Conservation (phyloP, 2,888 invertebrate genomes). For the Amiota minor region DNA sequence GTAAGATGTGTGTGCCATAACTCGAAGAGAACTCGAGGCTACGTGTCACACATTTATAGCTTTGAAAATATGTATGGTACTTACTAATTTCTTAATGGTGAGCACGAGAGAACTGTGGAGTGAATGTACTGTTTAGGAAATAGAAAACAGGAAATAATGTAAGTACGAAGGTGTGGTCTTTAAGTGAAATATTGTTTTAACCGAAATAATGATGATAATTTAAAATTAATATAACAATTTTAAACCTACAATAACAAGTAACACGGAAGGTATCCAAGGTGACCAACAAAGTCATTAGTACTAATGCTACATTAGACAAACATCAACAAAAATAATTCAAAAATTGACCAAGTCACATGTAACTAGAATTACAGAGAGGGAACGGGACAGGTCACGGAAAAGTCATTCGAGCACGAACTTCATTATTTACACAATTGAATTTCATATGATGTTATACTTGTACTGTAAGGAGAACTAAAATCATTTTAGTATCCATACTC, state of each 20-base stretch:
- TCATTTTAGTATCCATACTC: too few species aligned
- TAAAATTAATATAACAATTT: constrained; percentile 7
- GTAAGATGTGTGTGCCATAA: neutral
- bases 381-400: too few species aligned
- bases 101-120: too few species aligned
- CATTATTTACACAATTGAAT: constrained; percentile 24
- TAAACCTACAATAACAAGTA: neutral
- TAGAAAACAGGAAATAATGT: neutral
- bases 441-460: constrained; percentile 8
- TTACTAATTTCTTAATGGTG: too few species aligned
- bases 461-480: neutral
- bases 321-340: too few species aligned
- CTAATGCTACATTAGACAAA: too few species aligned
- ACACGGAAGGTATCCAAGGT: too few species aligned
- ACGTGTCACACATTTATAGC: neutral
- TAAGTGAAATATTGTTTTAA: too few species aligned
- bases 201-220: neutral
- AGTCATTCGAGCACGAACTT: constrained; percentile 16
- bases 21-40: neutral
- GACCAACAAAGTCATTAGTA: too few species aligned
- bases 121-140: neutral
- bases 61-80: neutral
- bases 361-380: too few species aligned
- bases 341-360: too few species aligned
- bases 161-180: too few species aligned